Evolutionary conservation across 1,140 invertebrate genomes (phyloP).

Genomic region (Macrobrachium rosenbergii): DNA sequence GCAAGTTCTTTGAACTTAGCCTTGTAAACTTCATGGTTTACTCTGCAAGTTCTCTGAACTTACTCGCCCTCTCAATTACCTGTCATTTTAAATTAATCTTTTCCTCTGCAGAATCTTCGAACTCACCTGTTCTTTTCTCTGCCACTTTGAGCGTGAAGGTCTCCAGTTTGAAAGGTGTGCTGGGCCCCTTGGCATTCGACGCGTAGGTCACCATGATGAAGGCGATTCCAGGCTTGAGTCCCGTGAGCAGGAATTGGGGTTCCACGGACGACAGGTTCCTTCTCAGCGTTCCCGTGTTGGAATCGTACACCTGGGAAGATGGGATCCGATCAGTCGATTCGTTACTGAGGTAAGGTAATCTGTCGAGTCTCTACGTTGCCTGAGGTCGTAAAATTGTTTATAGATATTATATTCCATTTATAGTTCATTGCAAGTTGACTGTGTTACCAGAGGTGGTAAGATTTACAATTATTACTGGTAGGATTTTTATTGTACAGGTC

Average conservation of each 20-base stretch:
- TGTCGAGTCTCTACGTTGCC: too few species aligned
- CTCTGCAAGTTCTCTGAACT: too few species aligned
- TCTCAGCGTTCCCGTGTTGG: slow-evolving; percentile 27
- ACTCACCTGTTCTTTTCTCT: slow-evolving; percentile 82
- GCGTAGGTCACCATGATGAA: slow-evolving; percentile 84
- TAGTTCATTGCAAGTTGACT: too few species aligned
- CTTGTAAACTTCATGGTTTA: too few species aligned
- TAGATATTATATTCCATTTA: too few species aligned
- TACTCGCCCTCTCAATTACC: too few species aligned
- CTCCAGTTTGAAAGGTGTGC: slow-evolving; percentile 83
- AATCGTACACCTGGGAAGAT: slow-evolving; percentile 47
- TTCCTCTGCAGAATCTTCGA: slow-evolving; percentile 31
- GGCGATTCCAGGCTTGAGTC: slow-evolving; percentile 74
- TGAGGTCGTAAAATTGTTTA: too few species aligned
- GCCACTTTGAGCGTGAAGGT: slow-evolving; percentile 89
- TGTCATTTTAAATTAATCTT: neutral
- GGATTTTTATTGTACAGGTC: too few species aligned
- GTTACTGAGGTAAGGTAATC: too few species aligned
- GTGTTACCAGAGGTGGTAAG: too few species aligned
- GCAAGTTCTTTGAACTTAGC: too few species aligned
- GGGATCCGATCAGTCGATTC: neutral
- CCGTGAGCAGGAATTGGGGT: slow-evolving; percentile 52
- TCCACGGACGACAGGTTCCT: slow-evolving; percentile 40
- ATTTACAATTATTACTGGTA: too few species aligned
- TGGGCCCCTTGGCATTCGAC: slow-evolving; percentile 87